These are phyloP conservation scores for Acronicta aceris DNA, from an alignment of 2,888 invertebrate species.

Conservation along the genomic window DNA sequence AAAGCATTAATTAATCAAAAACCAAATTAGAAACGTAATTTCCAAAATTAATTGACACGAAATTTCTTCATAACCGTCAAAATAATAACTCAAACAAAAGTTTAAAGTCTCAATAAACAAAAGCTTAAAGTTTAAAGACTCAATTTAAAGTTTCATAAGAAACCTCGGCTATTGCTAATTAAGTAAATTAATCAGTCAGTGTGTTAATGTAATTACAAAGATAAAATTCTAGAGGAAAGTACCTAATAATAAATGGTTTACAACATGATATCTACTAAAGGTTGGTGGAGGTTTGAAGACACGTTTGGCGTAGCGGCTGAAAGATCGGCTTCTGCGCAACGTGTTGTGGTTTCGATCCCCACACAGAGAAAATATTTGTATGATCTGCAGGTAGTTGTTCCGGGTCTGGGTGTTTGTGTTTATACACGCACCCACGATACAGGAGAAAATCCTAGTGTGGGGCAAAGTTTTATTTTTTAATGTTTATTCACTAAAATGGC, in stretches of 20 bases:
- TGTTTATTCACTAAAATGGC: conserved; percentile 35
- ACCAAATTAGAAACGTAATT: background rate
- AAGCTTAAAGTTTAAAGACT: too few relatives aligned
- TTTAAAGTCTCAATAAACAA: background rate
- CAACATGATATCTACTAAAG: too few relatives aligned
- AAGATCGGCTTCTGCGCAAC: too few relatives aligned
- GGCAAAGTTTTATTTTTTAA: too few relatives aligned
- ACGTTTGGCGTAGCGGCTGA: too few relatives aligned
- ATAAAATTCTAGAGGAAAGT: conserved; percentile 53
- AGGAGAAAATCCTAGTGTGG: too few relatives aligned
- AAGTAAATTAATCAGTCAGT: conserved; percentile 51
- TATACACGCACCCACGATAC: too few relatives aligned
- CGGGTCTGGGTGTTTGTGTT: too few relatives aligned
- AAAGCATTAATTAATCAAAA: conserved; percentile 1
- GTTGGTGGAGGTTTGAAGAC: too few relatives aligned
- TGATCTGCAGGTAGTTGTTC: too few relatives aligned
- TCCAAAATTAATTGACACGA: conserved; percentile 11
- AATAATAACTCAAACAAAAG: conserved; percentile 34
- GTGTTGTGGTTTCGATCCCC: too few relatives aligned
- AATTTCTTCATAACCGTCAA: conserved; percentile 9
- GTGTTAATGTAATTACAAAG: conserved; percentile 53
- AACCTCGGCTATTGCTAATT: conserved; percentile 38
- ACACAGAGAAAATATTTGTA: too few relatives aligned
- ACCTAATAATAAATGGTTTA: conserved; percentile 48
- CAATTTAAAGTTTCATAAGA: conserved; percentile 25